phyloP scores from a whole-genome alignment of 2,797 vertebrate species.

The Eulemur mongoz region DNA sequence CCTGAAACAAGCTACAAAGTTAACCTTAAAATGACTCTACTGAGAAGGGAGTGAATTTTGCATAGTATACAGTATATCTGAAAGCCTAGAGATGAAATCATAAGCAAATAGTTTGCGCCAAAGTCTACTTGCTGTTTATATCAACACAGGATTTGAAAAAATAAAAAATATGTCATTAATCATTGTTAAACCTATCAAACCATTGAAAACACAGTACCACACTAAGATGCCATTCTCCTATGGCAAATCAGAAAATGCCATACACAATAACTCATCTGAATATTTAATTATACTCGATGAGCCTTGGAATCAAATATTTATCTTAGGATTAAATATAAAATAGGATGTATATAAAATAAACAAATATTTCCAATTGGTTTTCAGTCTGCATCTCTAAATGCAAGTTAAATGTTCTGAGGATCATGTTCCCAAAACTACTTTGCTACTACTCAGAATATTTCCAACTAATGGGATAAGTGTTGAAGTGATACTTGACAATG shows the following conservation, averaged over 20 bases:
- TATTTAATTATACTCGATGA: neutral
- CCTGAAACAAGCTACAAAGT: constrained; percentile 8
- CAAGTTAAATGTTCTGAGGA: neutral
- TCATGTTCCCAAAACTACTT: neutral
- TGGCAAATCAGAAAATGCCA: neutral
- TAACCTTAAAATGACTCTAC: constrained; percentile 31
- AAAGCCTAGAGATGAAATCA: constrained; percentile 1
- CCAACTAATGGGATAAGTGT: neutral
- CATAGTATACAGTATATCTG: neutral
- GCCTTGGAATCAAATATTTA: neutral
- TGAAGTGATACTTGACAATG: neutral
- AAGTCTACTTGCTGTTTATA: constrained; percentile 5
- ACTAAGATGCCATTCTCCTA: neutral
- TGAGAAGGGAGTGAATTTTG: constrained; percentile 5
- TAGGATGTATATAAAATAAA: neutral
- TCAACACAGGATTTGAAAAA: neutral
- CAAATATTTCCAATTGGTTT: neutral
- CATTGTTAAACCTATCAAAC: neutral
- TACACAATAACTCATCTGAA: neutral
- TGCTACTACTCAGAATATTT: neutral
- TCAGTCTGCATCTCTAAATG: neutral
- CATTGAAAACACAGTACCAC: neutral
- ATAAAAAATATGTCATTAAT: neutral
- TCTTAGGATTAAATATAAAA: constrained; percentile 13
- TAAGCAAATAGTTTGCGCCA: neutral